Evolutionary conservation across 2,797 vertebrate genomes (phyloP), one percentile per base, ranked within the genome.

Genomic region (Macropodus opercularis): DNA sequence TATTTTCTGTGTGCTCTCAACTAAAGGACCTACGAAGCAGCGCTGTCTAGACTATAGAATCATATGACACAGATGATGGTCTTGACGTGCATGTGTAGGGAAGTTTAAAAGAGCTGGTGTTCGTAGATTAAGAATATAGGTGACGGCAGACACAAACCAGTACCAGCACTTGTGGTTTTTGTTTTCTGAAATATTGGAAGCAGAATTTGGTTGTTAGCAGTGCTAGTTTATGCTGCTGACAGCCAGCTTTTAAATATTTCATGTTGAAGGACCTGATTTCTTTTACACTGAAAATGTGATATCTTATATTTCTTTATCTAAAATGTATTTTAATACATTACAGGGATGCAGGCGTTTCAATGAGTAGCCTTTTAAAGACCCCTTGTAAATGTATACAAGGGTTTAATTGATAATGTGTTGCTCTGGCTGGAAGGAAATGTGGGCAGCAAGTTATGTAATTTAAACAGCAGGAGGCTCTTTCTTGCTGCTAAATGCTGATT

Each of bases 261-360:
- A 46, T 56, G 19, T 48, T 59, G 61, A 79, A 80, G 72, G 75
- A 83, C 61, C 72, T 81, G 39, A 43, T 72, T 50, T 69, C 15
- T 24, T 66, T 54, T 43, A 57, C 58, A 47, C 21, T 19, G 32
- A 58, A 69, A 70, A 75, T 66, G 53, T 72, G 49, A 83, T 77
- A 64, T 60, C 23, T 74, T 79, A 39, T n/a, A n/a, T n/a, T n/a
- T n/a, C n/a, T n/a, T n/a, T 73, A 48, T 62, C 49, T 69, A 35
- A 75, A 75, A 75, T 62, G 56, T 80, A 67, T 84, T 75, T 65
- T 72, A 59, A 66, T 71, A 48, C 62, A 60, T 75, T 61, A 39
- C 48, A 51, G 40, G 38, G 56, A 72, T 77, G 36, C 72, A 76
- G 61, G 41, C 12, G 5, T 80, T 78, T 75, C 27, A 62, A 29